Base-by-base conservation (phyloP, 2,797 vertebrate species). In the Bradypodion ventrale region DNA sequence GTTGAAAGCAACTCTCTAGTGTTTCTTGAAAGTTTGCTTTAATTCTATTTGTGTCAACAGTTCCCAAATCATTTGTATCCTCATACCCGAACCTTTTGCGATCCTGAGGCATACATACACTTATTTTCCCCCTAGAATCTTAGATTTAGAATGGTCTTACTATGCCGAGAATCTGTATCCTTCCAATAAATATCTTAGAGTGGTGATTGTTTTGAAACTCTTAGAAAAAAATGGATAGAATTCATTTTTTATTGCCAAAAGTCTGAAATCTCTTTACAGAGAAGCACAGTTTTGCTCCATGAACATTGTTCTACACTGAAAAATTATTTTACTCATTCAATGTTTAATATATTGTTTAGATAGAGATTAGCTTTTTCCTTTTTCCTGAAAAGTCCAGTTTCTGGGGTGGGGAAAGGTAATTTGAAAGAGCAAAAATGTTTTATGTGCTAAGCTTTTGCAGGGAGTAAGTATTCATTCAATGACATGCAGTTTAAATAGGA, bases 11-110 rank as follows among this genome's bases (percentile, higher is more conserved):
- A 70, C 85, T 92, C 91, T 93, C 91, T 4, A 60, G 90, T 83
- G 82, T 93, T 94, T 91, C 84, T 91, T 94, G 83, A 87, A 87
- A 90, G 87, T 89, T 91, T 92, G 85, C 92, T 93, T 92, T 87
- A 91, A 80, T 82, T 94, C 93, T 91, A 92, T 82, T 13, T 82
- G 16, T 90, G 88, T 90, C 91, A 93, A 90, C 93, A 93, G 82
- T 88, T 82, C 89, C 90, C 88, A 92, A 89, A 91, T 90, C 90
- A 88, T 87, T 90, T 90, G 91, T 87, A 80, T 89, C 86, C 86
- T 91, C 87, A 68, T 88, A 82, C 87, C 91, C 89, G 69, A 90
- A 84, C 83, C 88, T 90, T 90, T 88, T 88, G 92, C 93, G 91
- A 91, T 93, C 93, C 87, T 86, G 75, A 78, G 88, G 83, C 75